phyloP scores from a whole-genome alignment of 2,888 invertebrate species.

The Netelia virgata region DNA sequence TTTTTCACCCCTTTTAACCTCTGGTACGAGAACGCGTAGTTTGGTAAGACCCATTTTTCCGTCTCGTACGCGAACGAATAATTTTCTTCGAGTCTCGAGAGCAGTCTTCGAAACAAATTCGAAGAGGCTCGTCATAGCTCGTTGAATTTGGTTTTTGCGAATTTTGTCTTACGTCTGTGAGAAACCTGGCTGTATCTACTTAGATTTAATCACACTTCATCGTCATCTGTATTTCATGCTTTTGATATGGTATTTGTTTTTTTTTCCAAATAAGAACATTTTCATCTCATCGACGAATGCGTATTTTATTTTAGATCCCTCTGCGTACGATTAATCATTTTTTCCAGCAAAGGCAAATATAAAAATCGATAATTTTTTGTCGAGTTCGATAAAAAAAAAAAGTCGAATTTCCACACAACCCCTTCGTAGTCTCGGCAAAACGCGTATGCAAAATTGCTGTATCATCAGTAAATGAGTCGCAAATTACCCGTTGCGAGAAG shows the following conservation, averaged over 20 bases:
- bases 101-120: slow-evolving; percentile 70
- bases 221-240: slow-evolving; percentile 40
- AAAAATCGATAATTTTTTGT: background rate
- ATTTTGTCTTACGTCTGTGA: slow-evolving; percentile 46
- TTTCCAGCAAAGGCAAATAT: background rate
- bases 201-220: slow-evolving; percentile 43
- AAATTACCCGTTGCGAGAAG: background rate
- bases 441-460: background rate
- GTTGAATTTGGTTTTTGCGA: slow-evolving; percentile 16
- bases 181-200: slow-evolving; percentile 64
- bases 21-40: slow-evolving; percentile 50
- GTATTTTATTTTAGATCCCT: slow-evolving; percentile 2
- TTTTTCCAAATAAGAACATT: slow-evolving; percentile 44
- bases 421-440: background rate
- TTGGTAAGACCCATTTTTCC: slow-evolving; percentile 63
- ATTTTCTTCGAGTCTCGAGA: slow-evolving; percentile 50
- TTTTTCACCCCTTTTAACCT: background rate
- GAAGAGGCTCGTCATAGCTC: slow-evolving; percentile 69
- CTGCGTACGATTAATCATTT: no score
- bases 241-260: slow-evolving; percentile 45
- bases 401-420: slow-evolving; percentile 1
- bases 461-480: slow-evolving; percentile 23
- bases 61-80: background rate
- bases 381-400: background rate
- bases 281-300: slow-evolving; percentile 41